Evolutionary conservation across 1,140 invertebrate species (phyloP), one percentile per base, ranked within the genome.

Genomic region (Drosophila kikkawai): DNA sequence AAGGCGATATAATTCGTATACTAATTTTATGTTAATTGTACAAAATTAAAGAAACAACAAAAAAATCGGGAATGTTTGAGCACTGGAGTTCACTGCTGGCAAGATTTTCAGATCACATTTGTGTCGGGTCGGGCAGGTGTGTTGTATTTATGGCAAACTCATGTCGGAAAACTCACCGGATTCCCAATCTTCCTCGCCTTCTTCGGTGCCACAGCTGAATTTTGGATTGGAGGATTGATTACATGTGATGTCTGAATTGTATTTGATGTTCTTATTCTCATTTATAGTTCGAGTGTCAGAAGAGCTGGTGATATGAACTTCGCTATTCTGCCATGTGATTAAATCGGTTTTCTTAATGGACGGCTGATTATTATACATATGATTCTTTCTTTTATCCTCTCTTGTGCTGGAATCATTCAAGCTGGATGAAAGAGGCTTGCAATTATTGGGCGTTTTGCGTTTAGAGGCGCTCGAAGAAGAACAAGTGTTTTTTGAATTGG

Each of bases 141-240:
- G 41, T 65, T 64, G 41, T 65, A 45, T 59, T 59, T 47, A 50
- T 37, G 77, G 75, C 22, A 71, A 76, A 55, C 58, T 80, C 76
- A 70, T 74, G 13, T 75, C 68, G 70, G 65, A 74, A 71, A 79
- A 94, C 95, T 96, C 94, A 96, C 96, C 95, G 87, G 95, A 96
- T 94, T 96, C 95, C 95, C 95, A 96, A 93, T 94, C 94, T 93
- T 95, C 91, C 69, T 91, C 87, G 70, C 85, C 85, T 57, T 88
- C 87, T 74, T 82, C 91, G 68, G 66, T 69, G 71, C 66, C 74
- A 68, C 76, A 75, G 64, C 67, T 77, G 53, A 70, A 82, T 63
- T 86, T 82, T 80, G 84, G 80, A 73, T 56, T 56, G 53, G 84
- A 83, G 61, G 80, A 83, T 61, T 71, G 79, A 56, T 87, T 88